Evolutionary conservation across 2,888 invertebrate species (phyloP), one percentile per base, ranked within the genome.

Genomic region (Bellardia pandia): DNA sequence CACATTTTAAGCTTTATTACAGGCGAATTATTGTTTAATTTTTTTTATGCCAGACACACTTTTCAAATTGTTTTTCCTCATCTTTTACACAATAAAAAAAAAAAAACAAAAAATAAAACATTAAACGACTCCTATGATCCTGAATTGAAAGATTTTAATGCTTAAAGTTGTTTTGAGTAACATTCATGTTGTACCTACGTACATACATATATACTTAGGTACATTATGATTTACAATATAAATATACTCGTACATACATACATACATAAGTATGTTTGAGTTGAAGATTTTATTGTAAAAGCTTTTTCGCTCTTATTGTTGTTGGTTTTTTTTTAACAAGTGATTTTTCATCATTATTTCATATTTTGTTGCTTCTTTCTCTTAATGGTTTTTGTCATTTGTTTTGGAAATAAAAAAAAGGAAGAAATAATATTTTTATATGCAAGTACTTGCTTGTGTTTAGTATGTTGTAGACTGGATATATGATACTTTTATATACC

Each of bases 31-130:
- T 79, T 79, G 68, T 79, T 75, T 51, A 69, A 6, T 37, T 6
- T 79, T 79, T 79, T 69, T 77, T 45, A 83, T 72, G 23, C 56
- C 83, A 71, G 77, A 77, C 71, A 71, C 83, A 83, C 77, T 64
- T 51, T 76, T 66, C 5, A 42, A 62, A 60, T 48, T 75, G 33
- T 75, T 45, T 62, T 60, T 33, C 42, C 37, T 2, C 5, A 37
- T 4, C 37, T 37, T 6, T 37, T 37, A 37, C 37, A 37, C 4
- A 37, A n/a, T n/a, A n/a, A 37, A 37, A 6, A 4, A 37, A 37
- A 3, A 37, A 33, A 37, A 37, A 33, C 13, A 13, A 3, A 33
- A 60, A 45, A 45, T 9, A 45, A 45, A 13, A 2, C 51, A 45
- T 45, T 45, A 45, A 13, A 13, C 45, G 37, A 37, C 14, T 6